These are phyloP conservation scores for Asobara japonica DNA, from an alignment of 1,140 invertebrate genomes.

Conservation along the genomic window DNA sequence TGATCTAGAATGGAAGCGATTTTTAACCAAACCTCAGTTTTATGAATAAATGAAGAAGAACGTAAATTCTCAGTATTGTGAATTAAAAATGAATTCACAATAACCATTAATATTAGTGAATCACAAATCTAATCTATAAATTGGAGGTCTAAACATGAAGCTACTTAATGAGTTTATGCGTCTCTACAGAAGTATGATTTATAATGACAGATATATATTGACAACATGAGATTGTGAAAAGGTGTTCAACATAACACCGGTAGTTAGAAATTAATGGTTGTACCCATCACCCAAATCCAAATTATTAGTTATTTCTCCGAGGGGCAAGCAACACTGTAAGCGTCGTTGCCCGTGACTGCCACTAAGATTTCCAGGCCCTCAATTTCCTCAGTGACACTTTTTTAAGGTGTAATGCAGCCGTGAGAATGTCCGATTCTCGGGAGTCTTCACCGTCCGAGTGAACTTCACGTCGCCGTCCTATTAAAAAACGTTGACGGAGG, in stretches of 20 bases:
- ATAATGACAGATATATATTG: no score
- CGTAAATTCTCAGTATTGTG: no score
- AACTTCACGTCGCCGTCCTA: constrained; percentile 70
- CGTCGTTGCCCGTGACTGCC: constrained; percentile 62
- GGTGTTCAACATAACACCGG: neutral
- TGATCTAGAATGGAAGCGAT: no score
- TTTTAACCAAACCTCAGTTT: no score
- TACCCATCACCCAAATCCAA: neutral
- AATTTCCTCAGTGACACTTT: constrained; percentile 79
- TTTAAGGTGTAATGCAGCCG: constrained; percentile 77
- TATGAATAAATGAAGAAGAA: no score
- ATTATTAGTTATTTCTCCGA: constrained; percentile 48
- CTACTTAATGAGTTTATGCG: no score
- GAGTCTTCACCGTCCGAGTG: constrained; percentile 80
- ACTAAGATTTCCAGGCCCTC: constrained; percentile 79
- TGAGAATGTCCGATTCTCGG: constrained; percentile 71
- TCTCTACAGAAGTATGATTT: no score
- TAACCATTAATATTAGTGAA: neutral
- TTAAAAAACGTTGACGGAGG: constrained; percentile 68
- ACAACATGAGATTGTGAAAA: no score
- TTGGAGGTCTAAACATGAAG: no score
- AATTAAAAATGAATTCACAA: no score
- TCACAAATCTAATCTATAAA: no score
- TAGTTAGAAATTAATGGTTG: neutral
- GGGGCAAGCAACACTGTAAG: constrained; percentile 53